Percentiles rank a stretch among this genome's conserved stretches.
Evolutionary conservation across 2,113 vertebrate genomes (phyloP).

Genomic region (Pollachius pollachius): DNA sequence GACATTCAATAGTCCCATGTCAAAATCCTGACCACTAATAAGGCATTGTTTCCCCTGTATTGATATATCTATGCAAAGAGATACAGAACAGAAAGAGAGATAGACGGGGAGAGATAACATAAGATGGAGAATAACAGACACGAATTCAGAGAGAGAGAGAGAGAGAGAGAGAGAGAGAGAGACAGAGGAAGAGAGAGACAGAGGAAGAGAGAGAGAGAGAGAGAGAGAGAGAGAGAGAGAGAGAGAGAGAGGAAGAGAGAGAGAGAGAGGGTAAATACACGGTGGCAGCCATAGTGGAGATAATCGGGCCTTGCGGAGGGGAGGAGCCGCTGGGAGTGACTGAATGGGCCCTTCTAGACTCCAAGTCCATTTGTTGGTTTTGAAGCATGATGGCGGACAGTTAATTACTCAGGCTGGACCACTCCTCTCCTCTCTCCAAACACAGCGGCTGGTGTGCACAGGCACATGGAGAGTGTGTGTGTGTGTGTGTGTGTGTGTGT

Average conservation of each 20-base stretch:
- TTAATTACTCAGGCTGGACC: constrained; percentile 66
- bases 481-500: too few relatives aligned
- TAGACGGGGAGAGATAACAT: neutral
- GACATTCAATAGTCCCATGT: too few relatives aligned
- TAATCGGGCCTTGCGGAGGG: constrained; percentile 55
- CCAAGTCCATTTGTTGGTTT: constrained; percentile 72
- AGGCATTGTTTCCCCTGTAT: too few relatives aligned
- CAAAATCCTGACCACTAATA: too few relatives aligned
- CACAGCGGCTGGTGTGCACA: constrained; percentile 52
- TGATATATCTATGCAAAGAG: too few relatives aligned
- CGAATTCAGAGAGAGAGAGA: neutral
- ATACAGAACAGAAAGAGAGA: neutral
- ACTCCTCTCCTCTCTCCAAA: constrained; percentile 49
- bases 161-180: constrained; percentile 2
- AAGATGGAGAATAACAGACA: too few relatives aligned
- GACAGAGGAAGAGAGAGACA: neutral
- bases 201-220: too few relatives aligned
- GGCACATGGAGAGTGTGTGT: constrained; percentile 4
- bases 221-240: constrained; percentile 7
- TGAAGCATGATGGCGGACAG: constrained; percentile 68
- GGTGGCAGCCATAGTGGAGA: constrained; percentile 56
- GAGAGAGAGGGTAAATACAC: constrained; percentile 30
- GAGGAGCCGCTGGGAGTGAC: constrained; percentile 59
- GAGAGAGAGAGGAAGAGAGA: constrained; percentile 10
- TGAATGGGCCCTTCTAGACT: constrained; percentile 70